Conservation (phyloP, 2,797 vertebrate genomes). For the Molothrus ater region DNA sequence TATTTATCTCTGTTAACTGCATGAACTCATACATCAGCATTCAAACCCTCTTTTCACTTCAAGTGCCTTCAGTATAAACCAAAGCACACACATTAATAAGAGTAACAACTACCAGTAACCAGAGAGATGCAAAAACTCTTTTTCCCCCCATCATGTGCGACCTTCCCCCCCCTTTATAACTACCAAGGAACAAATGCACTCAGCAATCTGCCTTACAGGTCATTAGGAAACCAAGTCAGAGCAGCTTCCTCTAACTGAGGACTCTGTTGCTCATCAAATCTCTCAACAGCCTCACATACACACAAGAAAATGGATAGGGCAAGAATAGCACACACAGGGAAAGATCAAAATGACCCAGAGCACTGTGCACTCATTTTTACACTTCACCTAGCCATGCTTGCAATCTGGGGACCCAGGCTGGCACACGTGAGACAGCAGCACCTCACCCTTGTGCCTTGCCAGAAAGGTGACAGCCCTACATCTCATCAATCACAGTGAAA, state of each 20-base stretch:
- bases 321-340: not conserved
- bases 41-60: not conserved
- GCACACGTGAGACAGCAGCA: accelerated
- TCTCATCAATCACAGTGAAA: not conserved
- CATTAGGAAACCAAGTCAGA: not conserved
- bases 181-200: not conserved
- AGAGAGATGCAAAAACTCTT: not conserved
- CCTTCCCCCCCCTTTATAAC: not conserved
- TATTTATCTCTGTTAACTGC: not conserved
- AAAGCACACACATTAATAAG: not conserved
- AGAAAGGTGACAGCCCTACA: not conserved
- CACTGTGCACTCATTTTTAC: not conserved
- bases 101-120: not conserved
- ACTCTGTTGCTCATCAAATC: not conserved
- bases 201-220: not conserved
- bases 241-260: not conserved
- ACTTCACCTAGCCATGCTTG: not conserved
- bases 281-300: not conserved
- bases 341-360: not conserved
- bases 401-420: accelerated
- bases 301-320: accelerated
- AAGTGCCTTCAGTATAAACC: not conserved
- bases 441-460: not conserved
- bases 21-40: accelerated
- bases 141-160: not conserved